phyloP scores from a whole-genome alignment of 2,113 vertebrate species.

The Melanostigma gelatinosum region DNA sequence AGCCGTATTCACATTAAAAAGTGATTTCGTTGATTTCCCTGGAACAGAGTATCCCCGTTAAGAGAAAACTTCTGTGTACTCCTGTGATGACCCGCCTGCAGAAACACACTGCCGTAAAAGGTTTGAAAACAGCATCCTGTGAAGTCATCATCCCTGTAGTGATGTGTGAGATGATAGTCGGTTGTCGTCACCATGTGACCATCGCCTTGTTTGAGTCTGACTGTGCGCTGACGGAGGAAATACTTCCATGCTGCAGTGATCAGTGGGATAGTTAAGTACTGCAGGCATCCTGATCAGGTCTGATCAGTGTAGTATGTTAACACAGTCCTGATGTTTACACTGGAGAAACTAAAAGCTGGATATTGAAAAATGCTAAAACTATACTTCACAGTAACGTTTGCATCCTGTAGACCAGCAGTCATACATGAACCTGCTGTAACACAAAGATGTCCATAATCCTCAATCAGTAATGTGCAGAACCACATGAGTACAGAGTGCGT shows the following conservation, averaged over 20 bases:
- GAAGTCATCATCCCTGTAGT: neutral
- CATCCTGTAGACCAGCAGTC: constrained; percentile 2
- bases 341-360: neutral
- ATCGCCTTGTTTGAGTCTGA: neutral
- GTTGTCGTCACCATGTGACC: constrained; percentile 5
- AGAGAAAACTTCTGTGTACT: constrained; percentile 13
- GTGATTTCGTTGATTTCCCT: constrained; percentile 24
- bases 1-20: constrained; percentile 22
- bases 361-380: constrained; percentile 9
- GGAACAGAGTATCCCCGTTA: constrained; percentile 10
- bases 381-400: constrained; percentile 1
- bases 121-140: neutral
- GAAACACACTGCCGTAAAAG: neutral
- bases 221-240: constrained; percentile 9
- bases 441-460: constrained; percentile 14
- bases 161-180: constrained; percentile 3
- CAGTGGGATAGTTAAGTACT: neutral
- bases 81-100: neutral
- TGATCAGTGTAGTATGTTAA: neutral
- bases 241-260: neutral
- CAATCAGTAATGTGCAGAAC: constrained; percentile 32
- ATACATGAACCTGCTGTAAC: constrained; percentile 16
- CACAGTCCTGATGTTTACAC: neutral
- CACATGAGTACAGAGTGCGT: constrained; percentile 3
- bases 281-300: neutral